Base-by-base conservation (phyloP, 2,797 vertebrate genomes). In the Etheostoma perlongum region DNA sequence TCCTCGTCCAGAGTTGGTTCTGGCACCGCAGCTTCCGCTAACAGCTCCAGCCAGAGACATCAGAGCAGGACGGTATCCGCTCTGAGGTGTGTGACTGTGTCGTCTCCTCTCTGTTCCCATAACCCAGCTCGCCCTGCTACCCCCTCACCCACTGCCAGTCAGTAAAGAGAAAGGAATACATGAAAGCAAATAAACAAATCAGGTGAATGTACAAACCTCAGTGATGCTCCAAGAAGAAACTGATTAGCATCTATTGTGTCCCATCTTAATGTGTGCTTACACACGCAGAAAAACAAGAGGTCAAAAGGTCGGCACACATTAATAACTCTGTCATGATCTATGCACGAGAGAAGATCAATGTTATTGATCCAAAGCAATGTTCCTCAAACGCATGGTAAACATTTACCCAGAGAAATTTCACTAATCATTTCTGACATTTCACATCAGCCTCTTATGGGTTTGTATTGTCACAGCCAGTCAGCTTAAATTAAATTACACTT, bases 1-100 rank as follows among this genome's bases (percentile, higher is more conserved):
- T 90, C 84, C 84, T 79, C 76, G 74, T 88, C 84, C 90, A 92
- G 78, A 93, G 92, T 94, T 94, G 90, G 90, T 93, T 93, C 91
- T 94, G 93, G 93, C 93, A 92, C 81, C n/a, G 79, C 77, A 78
- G 90, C 84, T 93, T 94, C 91, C 88, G 90, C 83, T 82, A 60
- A 67, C 77, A 88, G 77, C 75, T 87, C 81, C 82, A 79, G 84
- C 67, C 87, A 85, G 86, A 87, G 84, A 86, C 74, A 91, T 80
- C 70, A 89, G 84, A 82, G 78, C 80, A 89, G 63, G 70, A 85
- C 80, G 44, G 77, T 70, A 85, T 91, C 80, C 74, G 78, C 82
- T 76, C 65, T 33, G 81, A 88, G 75, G 78, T 84, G 90, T 83
- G 88, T 77, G 87, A 84, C 82, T 69, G 72, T 71, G 69, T 80